Conservation (phyloP, 2,797 vertebrate genomes). For the Labroides dimidiatus region DNA sequence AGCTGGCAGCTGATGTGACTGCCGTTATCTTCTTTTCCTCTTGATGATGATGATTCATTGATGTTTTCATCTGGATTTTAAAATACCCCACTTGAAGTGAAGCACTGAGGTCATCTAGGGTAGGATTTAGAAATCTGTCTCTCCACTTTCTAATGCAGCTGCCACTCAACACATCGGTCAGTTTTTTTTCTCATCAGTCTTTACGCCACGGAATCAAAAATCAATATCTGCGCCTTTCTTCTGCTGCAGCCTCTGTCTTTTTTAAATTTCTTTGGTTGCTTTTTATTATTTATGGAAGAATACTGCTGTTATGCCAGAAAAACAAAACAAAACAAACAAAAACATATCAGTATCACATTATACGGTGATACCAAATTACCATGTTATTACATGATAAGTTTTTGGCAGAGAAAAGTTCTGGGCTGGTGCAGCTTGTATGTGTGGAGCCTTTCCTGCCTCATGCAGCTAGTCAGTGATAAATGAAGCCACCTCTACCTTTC, state of each 20-base stretch:
- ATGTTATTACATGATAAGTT: no score
- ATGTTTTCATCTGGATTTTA: slow-evolving; percentile 23
- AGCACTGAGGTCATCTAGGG: slow-evolving; percentile 3
- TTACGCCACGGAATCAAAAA: slow-evolving; percentile 11
- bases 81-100: slow-evolving; percentile 23
- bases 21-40: slow-evolving; percentile 23
- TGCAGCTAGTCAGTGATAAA: no score
- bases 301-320: no score
- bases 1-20: slow-evolving; percentile 11
- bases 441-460: no score
- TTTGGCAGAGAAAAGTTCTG: no score
- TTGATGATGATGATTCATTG: slow-evolving; percentile 21
- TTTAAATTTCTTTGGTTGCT: not conserved
- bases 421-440: no score
- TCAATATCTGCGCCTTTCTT: slow-evolving; percentile 7
- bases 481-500: no score
- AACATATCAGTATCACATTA: no score
- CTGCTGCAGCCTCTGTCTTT: not conserved
- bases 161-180: not conserved
- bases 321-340: no score
- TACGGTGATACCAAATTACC: no score
- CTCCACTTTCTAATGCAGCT: slow-evolving; percentile 3
- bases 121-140: slow-evolving; percentile 2
- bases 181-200: not conserved
- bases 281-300: not conserved